phyloP scores from a whole-genome alignment of 1,140 invertebrate species.

The Drosophila nannoptera region DNA sequence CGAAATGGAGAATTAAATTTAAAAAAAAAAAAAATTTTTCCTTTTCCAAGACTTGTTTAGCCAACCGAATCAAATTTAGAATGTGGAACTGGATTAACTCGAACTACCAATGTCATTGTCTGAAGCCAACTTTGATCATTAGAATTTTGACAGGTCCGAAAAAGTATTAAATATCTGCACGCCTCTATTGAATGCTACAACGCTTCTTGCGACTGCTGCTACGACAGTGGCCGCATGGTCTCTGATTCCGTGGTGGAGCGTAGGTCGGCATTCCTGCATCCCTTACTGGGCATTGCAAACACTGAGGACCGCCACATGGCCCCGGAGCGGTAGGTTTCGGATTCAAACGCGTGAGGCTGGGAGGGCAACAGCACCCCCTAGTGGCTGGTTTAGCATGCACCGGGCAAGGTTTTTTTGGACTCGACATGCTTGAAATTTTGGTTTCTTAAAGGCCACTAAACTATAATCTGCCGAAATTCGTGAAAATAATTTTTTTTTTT shows the following conservation, averaged over 20 bases:
- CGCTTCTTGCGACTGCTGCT: neutral
- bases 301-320: neutral
- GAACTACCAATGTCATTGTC: neutral
- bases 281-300: neutral
- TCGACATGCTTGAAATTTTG: neutral
- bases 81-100: neutral
- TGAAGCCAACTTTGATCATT: conserved; percentile 10
- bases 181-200: conserved; percentile 20
- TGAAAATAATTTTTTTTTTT: too few species aligned
- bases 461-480: too few species aligned
- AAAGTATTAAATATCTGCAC: neutral
- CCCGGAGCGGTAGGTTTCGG: too few species aligned
- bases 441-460: too few species aligned
- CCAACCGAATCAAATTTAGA: conserved; percentile 4
- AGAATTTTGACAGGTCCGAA: neutral
- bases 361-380: neutral
- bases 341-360: neutral
- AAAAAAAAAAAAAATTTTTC: too few species aligned
- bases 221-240: neutral
- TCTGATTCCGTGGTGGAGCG: neutral
- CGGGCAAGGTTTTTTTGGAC: neutral
- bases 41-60: neutral
- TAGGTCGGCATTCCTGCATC: neutral
- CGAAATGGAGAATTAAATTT: too few species aligned
- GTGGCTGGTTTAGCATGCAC: neutral